Evolutionary conservation across 2,113 vertebrate genomes (phyloP).

Genomic region (Puffinus mauretanicus): DNA sequence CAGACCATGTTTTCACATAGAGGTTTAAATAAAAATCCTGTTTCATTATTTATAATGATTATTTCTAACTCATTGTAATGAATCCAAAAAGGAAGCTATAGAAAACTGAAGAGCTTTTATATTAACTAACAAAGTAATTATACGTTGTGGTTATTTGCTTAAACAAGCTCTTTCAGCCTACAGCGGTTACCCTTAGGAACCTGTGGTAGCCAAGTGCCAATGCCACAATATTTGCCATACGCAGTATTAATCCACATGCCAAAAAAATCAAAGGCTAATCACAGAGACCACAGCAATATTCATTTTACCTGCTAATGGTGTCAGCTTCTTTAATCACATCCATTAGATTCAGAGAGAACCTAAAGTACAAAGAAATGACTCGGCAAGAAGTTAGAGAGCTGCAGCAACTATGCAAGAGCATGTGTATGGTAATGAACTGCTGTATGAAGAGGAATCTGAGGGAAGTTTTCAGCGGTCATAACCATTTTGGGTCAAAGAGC

Average conservation of each 20-base stretch:
- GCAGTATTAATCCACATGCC: background rate
- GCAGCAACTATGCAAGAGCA: background rate
- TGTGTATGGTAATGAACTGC: background rate
- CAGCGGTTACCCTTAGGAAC: background rate
- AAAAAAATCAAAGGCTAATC: background rate
- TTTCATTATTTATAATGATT: background rate
- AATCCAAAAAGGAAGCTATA: background rate
- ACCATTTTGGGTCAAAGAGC: background rate
- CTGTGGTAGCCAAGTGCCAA: background rate
- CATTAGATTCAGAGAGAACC: background rate
- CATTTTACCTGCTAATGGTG: background rate
- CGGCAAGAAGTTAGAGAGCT: background rate
- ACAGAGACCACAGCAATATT: background rate
- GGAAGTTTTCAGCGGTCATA: background rate
- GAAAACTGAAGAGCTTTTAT: slow-evolving; percentile 9
- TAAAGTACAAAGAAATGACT: background rate
- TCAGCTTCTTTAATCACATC: background rate
- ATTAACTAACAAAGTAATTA: slow-evolving; percentile 1
- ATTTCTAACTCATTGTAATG: background rate
- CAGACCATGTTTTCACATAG: background rate
- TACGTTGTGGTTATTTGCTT: background rate
- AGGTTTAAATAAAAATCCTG: background rate
- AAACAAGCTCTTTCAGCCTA: background rate
- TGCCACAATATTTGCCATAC: background rate
- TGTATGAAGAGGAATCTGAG: background rate